Evolutionary conservation across 2,797 vertebrate species (phyloP).

Genomic region (Galago senegalensis): DNA sequence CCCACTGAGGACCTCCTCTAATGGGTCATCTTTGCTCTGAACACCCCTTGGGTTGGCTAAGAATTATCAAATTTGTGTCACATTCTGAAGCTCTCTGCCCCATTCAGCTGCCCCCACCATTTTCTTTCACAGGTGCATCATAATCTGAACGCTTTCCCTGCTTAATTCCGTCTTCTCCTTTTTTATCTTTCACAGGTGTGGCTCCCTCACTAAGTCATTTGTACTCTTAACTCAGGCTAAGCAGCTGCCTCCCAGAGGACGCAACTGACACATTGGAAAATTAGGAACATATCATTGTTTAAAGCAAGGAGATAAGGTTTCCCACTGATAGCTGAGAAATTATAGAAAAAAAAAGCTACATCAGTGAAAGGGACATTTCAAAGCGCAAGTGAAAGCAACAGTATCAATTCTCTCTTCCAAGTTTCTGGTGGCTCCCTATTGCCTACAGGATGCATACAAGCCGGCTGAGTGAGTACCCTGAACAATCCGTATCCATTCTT

Average conservation of each 20-base stretch:
- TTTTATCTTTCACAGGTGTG: background rate
- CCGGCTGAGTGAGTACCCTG: background rate
- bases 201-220: background rate
- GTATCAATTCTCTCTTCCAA: background rate
- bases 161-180: background rate
- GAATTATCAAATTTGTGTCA: background rate
- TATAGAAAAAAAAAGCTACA: background rate
- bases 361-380: conserved; percentile 13
- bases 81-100: background rate
- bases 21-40: background rate
- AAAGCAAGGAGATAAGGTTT: background rate
- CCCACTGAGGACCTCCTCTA: background rate
- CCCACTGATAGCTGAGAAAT: background rate
- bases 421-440: background rate
- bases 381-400: background rate
- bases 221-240: background rate
- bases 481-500: conserved; percentile 12
- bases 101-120: background rate
- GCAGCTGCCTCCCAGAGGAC: background rate
- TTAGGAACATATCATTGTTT: background rate
- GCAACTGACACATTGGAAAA: background rate
- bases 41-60: background rate
- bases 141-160: background rate
- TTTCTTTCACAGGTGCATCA: background rate
- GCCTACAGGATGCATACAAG: background rate